Evolutionary conservation across 1,140 invertebrate genomes (phyloP), one percentile per base, ranked within the genome.

Genomic region (Magallana ariakensis): DNA sequence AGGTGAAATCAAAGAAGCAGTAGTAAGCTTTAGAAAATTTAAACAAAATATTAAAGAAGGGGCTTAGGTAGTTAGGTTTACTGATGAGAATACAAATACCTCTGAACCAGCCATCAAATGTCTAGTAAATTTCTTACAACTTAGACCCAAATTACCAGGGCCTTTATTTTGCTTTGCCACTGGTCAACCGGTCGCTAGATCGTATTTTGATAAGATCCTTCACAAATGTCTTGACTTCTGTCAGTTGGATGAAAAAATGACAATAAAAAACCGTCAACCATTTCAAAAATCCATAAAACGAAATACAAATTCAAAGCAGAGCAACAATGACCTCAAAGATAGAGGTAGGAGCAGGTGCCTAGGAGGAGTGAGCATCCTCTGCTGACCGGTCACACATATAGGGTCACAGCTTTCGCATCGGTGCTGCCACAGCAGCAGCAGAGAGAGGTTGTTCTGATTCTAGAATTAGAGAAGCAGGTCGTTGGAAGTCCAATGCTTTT

Each of bases 351-450:
- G n/a, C n/a, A n/a, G n/a, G n/a, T n/a, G n/a, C n/a, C n/a, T n/a
- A n/a, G n/a, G n/a, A n/a, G n/a, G n/a, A n/a, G n/a, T n/a, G n/a
- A n/a, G n/a, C n/a, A n/a, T n/a, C n/a, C n/a, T n/a, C n/a, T n/a
- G n/a, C n/a, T n/a, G n/a, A n/a, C n/a, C n/a, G n/a, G n/a, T n/a
- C n/a, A n/a, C n/a, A n/a, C n/a, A n/a, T n/a, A n/a, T n/a, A n/a
- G 83, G 85, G 83, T 0, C 84, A 89, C 60, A 87, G 88, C 60
- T 87, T 89, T 26, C 54, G 85, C 0, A 89, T 89, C 15, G 85
- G 88, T 8, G 85, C 85, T 53, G 88, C 88, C 4, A 84, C 85
- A 22, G 22, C 15, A 33, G 88, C 88, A 15, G 85, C 85, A 9
- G 54, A 85, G n/a, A 3, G n/a, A 46, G 83, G 85, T 56, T 62